phyloP scores from a whole-genome alignment of 2,797 vertebrate genomes.

The Poeciliopsis gracilis region DNA sequence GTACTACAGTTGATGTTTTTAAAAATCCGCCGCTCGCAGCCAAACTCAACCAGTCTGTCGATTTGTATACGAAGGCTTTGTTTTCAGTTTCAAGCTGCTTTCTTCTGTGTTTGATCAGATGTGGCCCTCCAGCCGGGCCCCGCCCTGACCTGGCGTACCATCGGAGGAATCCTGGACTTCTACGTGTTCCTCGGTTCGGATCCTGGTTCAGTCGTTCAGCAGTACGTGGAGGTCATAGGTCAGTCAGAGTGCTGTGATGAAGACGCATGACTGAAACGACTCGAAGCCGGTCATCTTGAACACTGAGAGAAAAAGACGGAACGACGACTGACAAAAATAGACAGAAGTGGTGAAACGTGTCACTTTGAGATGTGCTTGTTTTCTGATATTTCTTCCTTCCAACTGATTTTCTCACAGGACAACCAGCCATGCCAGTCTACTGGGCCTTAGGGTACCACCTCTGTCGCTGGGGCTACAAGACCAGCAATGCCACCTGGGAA shows the following conservation, averaged over 20 bases:
- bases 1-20: too few species aligned
- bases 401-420: slow-evolving; percentile 59
- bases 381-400: background rate
- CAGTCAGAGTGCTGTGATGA: slow-evolving; percentile 46
- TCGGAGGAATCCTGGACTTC: slow-evolving; percentile 90
- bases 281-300: background rate
- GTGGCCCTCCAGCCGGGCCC: slow-evolving; percentile 87
- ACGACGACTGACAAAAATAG: too few species aligned
- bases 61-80: background rate
- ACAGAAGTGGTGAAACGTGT: background rate
- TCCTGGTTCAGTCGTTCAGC: slow-evolving; percentile 84
- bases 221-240: slow-evolving; percentile 91
- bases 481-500: slow-evolving; percentile 85
- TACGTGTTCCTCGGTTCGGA: slow-evolving; percentile 89
- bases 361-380: background rate
- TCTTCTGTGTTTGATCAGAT: slow-evolving; percentile 60
- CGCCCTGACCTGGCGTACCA: slow-evolving; percentile 89
- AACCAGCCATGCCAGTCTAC: slow-evolving; percentile 87
- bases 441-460: slow-evolving; percentile 93
- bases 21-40: too few species aligned
- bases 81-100: slow-evolving; percentile 3
- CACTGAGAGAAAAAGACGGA: too few species aligned
- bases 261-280: background rate
- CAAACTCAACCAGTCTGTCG: background rate
- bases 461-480: slow-evolving; percentile 89